Percentiles rank a stretch among this genome's conserved stretches.
These are phyloP conservation scores for Pseudonaja textilis DNA, from an alignment of 2,113 vertebrate species.

Conservation along the genomic window DNA sequence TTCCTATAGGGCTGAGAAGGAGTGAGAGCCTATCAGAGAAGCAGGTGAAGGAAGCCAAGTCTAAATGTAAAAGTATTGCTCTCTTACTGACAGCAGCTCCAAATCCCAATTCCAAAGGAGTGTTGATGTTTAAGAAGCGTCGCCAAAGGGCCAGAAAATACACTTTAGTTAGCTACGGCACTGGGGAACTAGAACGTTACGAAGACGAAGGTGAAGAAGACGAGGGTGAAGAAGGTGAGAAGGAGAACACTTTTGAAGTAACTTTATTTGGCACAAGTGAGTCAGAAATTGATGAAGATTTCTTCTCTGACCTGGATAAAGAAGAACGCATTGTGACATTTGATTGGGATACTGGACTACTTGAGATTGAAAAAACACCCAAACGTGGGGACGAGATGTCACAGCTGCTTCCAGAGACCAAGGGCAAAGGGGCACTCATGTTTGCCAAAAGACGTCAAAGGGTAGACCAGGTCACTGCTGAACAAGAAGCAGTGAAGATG, in stretches of 20 bases:
- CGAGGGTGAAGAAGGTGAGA: slow-evolving; percentile 70
- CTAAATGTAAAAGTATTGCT: slow-evolving; percentile 98
- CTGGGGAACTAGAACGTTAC: slow-evolving; percentile 82
- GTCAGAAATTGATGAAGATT: slow-evolving; percentile 84
- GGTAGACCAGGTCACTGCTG: slow-evolving; percentile 91
- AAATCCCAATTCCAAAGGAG: slow-evolving; percentile 93
- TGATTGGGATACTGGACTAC: slow-evolving; percentile 86
- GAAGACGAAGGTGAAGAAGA: slow-evolving; percentile 76
- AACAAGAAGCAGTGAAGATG: slow-evolving; percentile 84
- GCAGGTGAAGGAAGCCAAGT: slow-evolving; percentile 95
- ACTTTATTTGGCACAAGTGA: slow-evolving; percentile 72
- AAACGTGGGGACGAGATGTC: slow-evolving; percentile 77
- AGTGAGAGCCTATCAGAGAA: slow-evolving; percentile 95
- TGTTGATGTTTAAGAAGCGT: slow-evolving; percentile 98
- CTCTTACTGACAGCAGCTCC: slow-evolving; percentile 88
- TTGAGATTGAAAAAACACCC: slow-evolving; percentile 83
- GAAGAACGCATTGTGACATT: slow-evolving; percentile 77
- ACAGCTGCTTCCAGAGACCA: slow-evolving; percentile 85
- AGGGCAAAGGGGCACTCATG: slow-evolving; percentile 94
- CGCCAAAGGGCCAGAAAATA: slow-evolving; percentile 91
- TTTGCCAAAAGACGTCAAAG: slow-evolving; percentile 89
- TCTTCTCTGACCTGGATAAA: slow-evolving; percentile 74
- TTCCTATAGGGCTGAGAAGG: slow-evolving; percentile 83
- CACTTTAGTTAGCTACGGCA: slow-evolving; percentile 97
- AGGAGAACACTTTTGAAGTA: slow-evolving; percentile 79